These are phyloP conservation scores for Cremastinae sp. DNA, from an alignment of 2,888 invertebrate species.

Conservation along the genomic window DNA sequence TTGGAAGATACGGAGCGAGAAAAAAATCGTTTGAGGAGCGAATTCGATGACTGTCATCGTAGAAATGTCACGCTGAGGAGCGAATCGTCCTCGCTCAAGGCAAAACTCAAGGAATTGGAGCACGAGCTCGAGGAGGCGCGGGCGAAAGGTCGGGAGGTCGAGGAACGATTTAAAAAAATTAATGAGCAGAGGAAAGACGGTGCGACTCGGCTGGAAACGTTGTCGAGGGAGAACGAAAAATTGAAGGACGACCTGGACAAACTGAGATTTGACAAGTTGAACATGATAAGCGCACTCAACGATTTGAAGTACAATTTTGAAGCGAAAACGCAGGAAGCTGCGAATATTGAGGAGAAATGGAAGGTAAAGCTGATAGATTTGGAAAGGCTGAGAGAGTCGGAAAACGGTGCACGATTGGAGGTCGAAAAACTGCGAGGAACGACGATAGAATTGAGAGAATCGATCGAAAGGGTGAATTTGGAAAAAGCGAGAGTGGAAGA, in stretches of 20 bases:
- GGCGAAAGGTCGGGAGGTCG: constrained; percentile 44
- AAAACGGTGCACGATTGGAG: constrained; percentile 32
- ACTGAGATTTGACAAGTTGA: constrained; percentile 61
- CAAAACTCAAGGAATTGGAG: constrained; percentile 52
- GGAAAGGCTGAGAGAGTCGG: constrained; percentile 48
- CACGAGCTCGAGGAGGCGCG: constrained; percentile 46
- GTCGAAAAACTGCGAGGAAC: constrained; percentile 13
- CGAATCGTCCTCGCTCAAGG: constrained; percentile 45
- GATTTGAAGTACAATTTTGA: constrained; percentile 60
- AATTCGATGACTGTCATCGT: constrained; percentile 38
- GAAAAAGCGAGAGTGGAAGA: constrained; percentile 45
- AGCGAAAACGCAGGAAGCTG: constrained; percentile 33
- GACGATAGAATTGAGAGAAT: constrained; percentile 21
- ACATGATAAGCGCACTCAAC: constrained; percentile 61
- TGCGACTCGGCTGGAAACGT: constrained; percentile 54
- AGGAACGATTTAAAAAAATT: constrained; percentile 52
- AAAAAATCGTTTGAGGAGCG: constrained; percentile 41
- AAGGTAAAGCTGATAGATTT: constrained; percentile 6
- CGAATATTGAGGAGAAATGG: constrained; percentile 40
- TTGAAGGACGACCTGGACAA: constrained; percentile 63
- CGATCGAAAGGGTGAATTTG: constrained; percentile 26
- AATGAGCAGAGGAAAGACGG: constrained; percentile 59
- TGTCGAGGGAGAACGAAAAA: constrained; percentile 59
- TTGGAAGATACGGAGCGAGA: constrained; percentile 52
- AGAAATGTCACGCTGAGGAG: constrained; percentile 6